Evolutionary conservation across 2,113 vertebrate species (phyloP), one percentile per base, ranked within the genome.

Genomic region (Fregetta grallaria): DNA sequence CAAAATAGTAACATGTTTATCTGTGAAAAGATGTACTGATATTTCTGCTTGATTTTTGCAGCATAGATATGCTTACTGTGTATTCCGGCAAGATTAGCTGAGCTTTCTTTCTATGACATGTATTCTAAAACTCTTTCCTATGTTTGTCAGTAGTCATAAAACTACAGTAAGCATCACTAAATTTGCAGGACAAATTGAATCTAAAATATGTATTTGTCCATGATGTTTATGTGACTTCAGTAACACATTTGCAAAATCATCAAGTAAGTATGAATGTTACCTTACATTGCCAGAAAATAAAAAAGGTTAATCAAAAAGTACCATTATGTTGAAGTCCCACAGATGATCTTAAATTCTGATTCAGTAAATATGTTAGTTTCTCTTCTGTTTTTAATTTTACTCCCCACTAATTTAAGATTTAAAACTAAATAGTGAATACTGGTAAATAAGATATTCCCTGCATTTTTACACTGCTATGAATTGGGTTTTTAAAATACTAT

Each of bases 141-240:
- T 16, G 2, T 67, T 86, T 86, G 22, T 15, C 58, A 29, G 13
- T 59, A 52, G 19, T 42, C 20, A 59, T 75, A 92, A 86, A 86
- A 34, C 10, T 66, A n/a, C 4, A 49, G 38, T 56, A 80, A 45
- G 4, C 13, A 70, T 34, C 32, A 62, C 32, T 72, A 40, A 42
- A 34, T 61, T 76, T 90, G 4, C 49, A 61, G 26, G 30, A 80
- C 4, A 83, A 83, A 56, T 52, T 83, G 34, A 67, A 59, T 79
- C n/a, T 56, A 47, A 84, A 49, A 49, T 26, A 72, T 6, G 1
- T 49, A 30, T 68, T 52, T 92, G 11, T n/a, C 36, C 26, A 52
- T 40, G 22, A 36, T 27, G 11, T 5, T 76, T 72, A 38, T 0
- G 0, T 40, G 40, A 61, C 27, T 70, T 70, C 45, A 58, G 14